These are phyloP conservation scores for Magallana gigas DNA, from an alignment of 1,140 invertebrate species.

Conservation along the genomic window DNA sequence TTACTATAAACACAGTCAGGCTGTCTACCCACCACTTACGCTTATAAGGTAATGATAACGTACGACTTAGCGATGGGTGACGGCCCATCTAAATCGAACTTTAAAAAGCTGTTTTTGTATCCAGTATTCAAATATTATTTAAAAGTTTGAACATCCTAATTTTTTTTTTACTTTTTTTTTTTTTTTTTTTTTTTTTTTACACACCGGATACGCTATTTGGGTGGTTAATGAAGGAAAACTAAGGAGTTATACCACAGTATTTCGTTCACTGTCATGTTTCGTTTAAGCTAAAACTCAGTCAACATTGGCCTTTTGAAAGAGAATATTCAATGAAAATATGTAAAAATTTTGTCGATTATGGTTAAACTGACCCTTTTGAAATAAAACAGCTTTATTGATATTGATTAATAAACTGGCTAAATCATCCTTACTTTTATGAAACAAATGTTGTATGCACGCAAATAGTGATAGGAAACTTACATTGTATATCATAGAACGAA, in stretches of 20 bases:
- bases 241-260: background rate
- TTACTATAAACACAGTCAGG: background rate
- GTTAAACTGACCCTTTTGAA: background rate
- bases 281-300: too few relatives aligned
- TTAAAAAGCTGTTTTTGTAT: slow-evolving; percentile 16
- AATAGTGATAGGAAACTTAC: too few relatives aligned
- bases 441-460: too few relatives aligned
- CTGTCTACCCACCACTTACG: background rate
- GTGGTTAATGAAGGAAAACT: slow-evolving; percentile 25
- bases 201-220: background rate
- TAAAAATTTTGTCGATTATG: background rate
- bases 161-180: too few relatives aligned
- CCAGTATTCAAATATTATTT: background rate
- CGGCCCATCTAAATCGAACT: background rate
- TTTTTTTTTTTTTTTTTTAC: background rate
- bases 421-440: too few relatives aligned
- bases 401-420: too few relatives aligned
- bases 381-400: too few relatives aligned
- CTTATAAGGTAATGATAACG: background rate
- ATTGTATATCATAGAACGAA: too few relatives aligned
- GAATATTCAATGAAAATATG: background rate
- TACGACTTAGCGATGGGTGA: background rate
- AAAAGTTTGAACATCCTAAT: background rate
- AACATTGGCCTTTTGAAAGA: background rate
- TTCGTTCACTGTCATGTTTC: too few relatives aligned